These are phyloP conservation scores for Candoia aspera DNA, from an alignment of 2,113 vertebrate genomes.

Conservation along the genomic window DNA sequence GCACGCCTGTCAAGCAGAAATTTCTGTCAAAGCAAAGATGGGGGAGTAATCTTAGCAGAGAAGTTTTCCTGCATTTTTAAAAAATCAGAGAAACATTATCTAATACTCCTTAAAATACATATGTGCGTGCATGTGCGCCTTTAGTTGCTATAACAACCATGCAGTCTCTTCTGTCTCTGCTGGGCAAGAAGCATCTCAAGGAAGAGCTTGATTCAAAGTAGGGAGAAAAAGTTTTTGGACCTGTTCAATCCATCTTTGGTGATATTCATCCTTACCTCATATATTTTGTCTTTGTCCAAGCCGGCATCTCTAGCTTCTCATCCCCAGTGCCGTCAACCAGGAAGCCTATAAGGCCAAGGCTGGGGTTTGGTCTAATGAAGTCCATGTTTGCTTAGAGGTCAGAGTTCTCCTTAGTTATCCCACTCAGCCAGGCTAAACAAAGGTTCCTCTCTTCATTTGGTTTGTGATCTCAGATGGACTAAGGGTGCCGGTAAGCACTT, in stretches of 20 bases:
- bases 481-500: no score
- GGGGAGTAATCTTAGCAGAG: conserved; percentile 14
- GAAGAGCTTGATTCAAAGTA: conserved; percentile 6
- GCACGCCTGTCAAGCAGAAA: background rate
- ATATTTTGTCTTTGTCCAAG: conserved; percentile 65
- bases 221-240: background rate
- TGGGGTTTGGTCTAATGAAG: background rate
- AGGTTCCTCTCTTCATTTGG: background rate
- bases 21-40: conserved; percentile 34
- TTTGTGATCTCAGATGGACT: background rate
- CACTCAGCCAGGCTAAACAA: background rate
- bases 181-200: background rate
- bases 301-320: background rate
- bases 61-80: conserved; percentile 3
- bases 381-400: no score
- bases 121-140: background rate
- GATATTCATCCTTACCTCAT: background rate
- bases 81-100: conserved; percentile 29
- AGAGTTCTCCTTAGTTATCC: no score
- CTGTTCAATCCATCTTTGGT: background rate
- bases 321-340: background rate
- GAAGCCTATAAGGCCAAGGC: background rate
- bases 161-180: background rate
- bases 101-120: conserved; percentile 34
- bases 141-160: conserved; percentile 68